Conservation (phyloP, 2,113 vertebrate species). For the Parotia lawesii region DNA sequence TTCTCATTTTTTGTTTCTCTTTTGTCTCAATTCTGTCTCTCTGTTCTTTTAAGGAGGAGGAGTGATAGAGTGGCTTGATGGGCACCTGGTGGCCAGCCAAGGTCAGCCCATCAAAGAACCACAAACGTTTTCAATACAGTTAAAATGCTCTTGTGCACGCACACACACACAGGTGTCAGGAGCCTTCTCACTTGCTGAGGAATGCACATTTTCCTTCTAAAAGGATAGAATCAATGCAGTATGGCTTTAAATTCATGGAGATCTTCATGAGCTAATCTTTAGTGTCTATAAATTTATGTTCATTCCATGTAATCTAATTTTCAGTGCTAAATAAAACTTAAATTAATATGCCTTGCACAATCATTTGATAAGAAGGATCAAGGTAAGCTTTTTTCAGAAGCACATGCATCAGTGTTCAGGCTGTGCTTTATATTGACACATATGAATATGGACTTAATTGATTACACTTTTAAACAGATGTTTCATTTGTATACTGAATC, state of each 20-base stretch:
- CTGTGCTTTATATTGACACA: neutral
- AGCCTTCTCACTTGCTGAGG: neutral
- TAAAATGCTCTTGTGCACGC: neutral
- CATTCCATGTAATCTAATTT: neutral
- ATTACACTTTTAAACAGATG: neutral
- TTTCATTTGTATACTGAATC: neutral
- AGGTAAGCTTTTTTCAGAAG: neutral
- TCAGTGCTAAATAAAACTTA: neutral
- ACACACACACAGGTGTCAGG: neutral
- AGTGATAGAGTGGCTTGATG: neutral
- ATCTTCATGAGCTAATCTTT: neutral
- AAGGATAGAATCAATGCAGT: neutral
- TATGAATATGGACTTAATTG: neutral
- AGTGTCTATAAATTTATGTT: neutral
- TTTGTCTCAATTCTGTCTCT: neutral
- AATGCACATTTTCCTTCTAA: neutral
- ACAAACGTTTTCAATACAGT: neutral
- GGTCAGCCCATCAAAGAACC: neutral
- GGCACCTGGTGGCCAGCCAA: neutral
- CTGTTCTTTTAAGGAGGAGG: neutral
- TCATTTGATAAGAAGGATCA: neutral
- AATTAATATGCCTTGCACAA: neutral
- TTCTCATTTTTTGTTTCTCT: neutral
- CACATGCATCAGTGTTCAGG: neutral
- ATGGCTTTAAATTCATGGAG: neutral